Evolutionary conservation across 1,140 invertebrate species (phyloP).

Genomic region (Vanessa tameamea): DNA sequence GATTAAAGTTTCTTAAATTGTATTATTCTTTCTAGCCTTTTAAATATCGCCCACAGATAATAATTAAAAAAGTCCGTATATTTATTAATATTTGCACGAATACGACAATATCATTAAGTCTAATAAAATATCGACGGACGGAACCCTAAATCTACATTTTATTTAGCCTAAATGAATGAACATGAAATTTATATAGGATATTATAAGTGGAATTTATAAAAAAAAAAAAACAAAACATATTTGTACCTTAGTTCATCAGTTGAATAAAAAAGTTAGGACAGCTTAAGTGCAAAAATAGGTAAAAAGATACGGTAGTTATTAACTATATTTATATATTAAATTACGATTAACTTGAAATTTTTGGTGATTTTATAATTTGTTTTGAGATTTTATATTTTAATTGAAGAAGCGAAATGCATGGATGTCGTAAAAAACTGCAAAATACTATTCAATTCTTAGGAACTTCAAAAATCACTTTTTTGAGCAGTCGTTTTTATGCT

Average conservation of each 20-base stretch:
- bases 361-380: neutral
- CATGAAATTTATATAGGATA: constrained; percentile 2
- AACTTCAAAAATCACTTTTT: constrained; percentile 35
- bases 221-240: too few species aligned
- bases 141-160: constrained; percentile 55
- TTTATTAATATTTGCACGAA: constrained; percentile 11
- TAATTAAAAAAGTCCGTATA: constrained; percentile 15
- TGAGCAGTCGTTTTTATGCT: constrained; percentile 23
- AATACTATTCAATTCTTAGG: constrained; percentile 28
- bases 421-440: constrained; percentile 18
- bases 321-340: neutral
- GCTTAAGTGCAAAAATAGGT: neutral
- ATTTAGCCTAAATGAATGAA: constrained; percentile 29
- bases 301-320: neutral
- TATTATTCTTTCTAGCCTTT: neutral
- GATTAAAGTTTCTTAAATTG: too few species aligned
- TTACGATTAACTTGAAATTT: neutral
- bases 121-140: constrained; percentile 50
- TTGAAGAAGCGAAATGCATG: constrained; percentile 10
- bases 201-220: neutral
- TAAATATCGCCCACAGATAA: neutral
- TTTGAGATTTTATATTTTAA: neutral
- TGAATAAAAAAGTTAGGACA: neutral
- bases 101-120: constrained; percentile 5
- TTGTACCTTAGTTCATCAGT: too few species aligned